Percentiles rank a stretch among this genome's conserved stretches.
These are phyloP conservation scores for Leptopilina boulardi DNA, from an alignment of 1,140 invertebrate species.

Conservation along the genomic window DNA sequence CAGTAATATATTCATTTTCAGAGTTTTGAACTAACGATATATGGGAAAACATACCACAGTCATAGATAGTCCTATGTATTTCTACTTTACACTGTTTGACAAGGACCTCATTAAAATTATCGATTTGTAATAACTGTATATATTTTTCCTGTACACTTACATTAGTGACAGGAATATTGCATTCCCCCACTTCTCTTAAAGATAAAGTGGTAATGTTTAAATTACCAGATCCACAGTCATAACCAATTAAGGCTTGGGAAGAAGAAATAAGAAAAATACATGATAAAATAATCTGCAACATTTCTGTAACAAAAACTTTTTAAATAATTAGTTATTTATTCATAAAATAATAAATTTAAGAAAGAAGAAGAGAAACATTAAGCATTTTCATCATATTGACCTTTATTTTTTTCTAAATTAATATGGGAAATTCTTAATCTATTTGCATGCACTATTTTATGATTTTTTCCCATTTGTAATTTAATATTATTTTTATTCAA, in stretches of 20 bases:
- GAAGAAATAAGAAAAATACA: too few species aligned
- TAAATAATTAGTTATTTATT: too few species aligned
- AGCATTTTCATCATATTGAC: too few species aligned
- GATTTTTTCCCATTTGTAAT: too few species aligned
- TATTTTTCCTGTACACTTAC: not conserved
- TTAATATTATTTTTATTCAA: not conserved
- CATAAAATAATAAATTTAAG: too few species aligned
- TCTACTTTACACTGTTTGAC: constrained; percentile 21
- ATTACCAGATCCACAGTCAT: not conserved
- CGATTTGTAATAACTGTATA: constrained; percentile 40
- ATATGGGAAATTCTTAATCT: not conserved
- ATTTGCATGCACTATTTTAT: constrained; percentile 28
- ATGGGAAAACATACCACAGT: constrained; percentile 38
- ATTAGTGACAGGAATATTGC: not conserved
- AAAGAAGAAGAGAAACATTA: too few species aligned
- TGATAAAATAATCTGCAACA: not conserved
- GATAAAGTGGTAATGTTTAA: constrained; percentile 27
- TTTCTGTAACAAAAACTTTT: too few species aligned
- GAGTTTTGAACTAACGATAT: not conserved
- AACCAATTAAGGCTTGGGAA: constrained; percentile 6
- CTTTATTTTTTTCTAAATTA: too few species aligned
- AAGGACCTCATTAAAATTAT: not conserved
- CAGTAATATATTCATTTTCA: not conserved
- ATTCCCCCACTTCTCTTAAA: constrained; percentile 33
- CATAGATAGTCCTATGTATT: constrained; percentile 1